Percentiles rank a stretch among this genome's conserved stretches.
phyloP scores from a whole-genome alignment of 1,140 invertebrate genomes.

The Heliconius hewitsoni region DNA sequence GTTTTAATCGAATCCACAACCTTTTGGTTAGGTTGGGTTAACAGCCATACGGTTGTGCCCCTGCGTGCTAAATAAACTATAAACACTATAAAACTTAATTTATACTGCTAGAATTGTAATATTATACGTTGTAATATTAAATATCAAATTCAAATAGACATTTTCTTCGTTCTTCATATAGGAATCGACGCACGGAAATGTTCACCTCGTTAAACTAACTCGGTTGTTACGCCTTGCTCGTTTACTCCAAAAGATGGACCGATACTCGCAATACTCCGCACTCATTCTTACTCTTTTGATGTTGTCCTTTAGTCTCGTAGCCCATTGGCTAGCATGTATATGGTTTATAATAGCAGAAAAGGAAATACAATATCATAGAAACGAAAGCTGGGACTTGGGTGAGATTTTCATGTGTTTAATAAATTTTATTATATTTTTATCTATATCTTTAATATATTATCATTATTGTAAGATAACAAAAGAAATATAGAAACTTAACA shows the following conservation, averaged over 20 bases:
- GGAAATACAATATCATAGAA: conserved; percentile 87
- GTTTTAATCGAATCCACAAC: too few relatives aligned
- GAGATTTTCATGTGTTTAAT: conserved; percentile 36
- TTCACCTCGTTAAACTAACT: conserved; percentile 97
- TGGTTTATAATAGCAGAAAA: conserved; percentile 98
- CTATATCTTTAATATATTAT: not conserved
- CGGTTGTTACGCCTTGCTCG: conserved; percentile 94
- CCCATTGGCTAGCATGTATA: conserved; percentile 99
- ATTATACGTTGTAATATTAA: not conserved
- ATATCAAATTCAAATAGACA: not conserved
- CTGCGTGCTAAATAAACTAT: not conserved
- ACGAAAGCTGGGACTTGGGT: conserved; percentile 89
- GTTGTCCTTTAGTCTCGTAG: conserved; percentile 97
- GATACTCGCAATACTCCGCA: conserved; percentile 97
- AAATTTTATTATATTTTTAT: not conserved
- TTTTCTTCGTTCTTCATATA: conserved; percentile 40
- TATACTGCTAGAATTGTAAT: too few relatives aligned
- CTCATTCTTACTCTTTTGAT: conserved; percentile 97
- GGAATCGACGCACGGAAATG: conserved; percentile 86
- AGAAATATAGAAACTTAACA: not conserved
- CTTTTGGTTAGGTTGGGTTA: too few relatives aligned
- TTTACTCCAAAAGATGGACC: conserved; percentile 98
- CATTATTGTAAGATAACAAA: not conserved
- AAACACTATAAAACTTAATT: too few relatives aligned
- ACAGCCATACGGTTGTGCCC: too few relatives aligned